Conservation (phyloP, 2,888 invertebrate species). For the Drosophila pseudotakahashii region DNA sequence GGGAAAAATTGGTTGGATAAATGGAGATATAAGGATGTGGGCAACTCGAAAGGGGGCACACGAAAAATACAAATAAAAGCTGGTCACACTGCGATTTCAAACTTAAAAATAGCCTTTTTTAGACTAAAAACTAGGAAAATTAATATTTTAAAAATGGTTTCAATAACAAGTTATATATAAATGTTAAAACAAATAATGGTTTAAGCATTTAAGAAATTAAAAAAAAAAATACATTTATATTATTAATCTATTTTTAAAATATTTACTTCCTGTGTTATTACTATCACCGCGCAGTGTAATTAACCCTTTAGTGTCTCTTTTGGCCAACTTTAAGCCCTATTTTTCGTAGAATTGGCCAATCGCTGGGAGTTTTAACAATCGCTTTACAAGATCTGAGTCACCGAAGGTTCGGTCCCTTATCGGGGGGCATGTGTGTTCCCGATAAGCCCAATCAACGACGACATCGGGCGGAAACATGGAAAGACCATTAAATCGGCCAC, state of each 20-base stretch:
- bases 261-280: no score
- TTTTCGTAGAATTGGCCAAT: slow-evolving; percentile 4
- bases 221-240: no score
- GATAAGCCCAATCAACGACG: slow-evolving; percentile 39
- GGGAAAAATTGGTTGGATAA: not conserved
- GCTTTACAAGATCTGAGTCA: slow-evolving; percentile 15
- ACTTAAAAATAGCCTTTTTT: no score
- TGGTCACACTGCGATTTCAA: not conserved
- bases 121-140: no score
- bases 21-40: not conserved
- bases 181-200: no score
- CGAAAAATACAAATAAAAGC: not conserved
- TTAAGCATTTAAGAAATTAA: no score
- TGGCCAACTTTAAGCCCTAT: not conserved
- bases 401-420: slow-evolving; percentile 27
- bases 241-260: no score
- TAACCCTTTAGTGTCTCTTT: not conserved
- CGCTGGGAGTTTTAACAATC: not conserved
- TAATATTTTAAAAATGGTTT: not conserved
- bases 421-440: slow-evolving; percentile 7
- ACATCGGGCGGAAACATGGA: slow-evolving; percentile 30
- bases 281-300: not conserved
- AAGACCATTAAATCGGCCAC: slow-evolving; percentile 27
- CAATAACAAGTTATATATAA: no score
- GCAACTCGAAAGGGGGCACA: not conserved